Percentiles rank a stretch among this genome's conserved stretches.
Conservation (phyloP, 2,888 invertebrate genomes). For the Synergus itoensis region DNA sequence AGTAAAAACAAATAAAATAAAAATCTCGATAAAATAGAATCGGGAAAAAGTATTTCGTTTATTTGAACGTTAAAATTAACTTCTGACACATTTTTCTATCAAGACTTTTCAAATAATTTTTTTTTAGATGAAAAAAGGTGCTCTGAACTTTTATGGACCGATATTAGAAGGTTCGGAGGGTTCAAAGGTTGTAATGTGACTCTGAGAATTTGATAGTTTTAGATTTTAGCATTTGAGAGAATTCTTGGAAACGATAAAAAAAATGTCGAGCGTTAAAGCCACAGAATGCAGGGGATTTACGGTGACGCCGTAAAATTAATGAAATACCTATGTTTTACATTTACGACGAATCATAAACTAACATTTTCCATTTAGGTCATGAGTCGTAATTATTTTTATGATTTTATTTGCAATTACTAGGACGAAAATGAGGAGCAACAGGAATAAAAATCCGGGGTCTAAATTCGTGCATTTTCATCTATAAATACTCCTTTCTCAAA, state of each 20-base stretch:
- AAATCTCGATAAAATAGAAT: too few relatives aligned
- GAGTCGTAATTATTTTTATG: background rate
- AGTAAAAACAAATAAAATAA: too few relatives aligned
- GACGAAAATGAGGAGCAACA: background rate
- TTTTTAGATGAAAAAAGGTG: too few relatives aligned
- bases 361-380: background rate
- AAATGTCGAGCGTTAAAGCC: constrained; percentile 4
- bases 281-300: background rate
- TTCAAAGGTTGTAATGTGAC: constrained; percentile 21
- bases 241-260: constrained; percentile 18
- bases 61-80: too few relatives aligned
- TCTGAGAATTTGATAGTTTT: constrained; percentile 19
- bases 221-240: constrained; percentile 10
- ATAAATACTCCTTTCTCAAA: background rate
- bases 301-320: constrained; percentile 21
- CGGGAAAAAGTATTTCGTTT: too few relatives aligned
- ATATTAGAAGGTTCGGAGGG: background rate
- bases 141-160: background rate
- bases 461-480: background rate
- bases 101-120: too few relatives aligned
- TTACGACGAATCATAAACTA: background rate
- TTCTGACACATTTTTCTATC: too few relatives aligned
- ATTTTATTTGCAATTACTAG: background rate
- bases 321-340: background rate
- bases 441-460: background rate